A percentile compares a stretch with the other conserved stretches of the same genome.
phyloP scores from a whole-genome alignment of 2,888 invertebrate species.

The Eugnorisma glareosa region DNA sequence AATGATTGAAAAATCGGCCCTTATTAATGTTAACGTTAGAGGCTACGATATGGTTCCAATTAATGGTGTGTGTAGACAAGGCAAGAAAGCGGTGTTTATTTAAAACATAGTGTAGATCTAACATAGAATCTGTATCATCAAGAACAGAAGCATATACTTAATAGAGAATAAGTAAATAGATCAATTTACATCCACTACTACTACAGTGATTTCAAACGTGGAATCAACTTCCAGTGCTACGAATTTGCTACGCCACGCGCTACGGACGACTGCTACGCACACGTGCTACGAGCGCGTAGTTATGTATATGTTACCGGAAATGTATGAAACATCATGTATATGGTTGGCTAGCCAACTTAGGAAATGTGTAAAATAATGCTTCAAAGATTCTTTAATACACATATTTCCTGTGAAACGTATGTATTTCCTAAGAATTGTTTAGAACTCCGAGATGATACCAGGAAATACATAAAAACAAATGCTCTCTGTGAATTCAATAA shows the following conservation, averaged over 20 bases:
- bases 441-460: too few species aligned
- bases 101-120: neutral
- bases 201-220: neutral
- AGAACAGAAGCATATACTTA: neutral
- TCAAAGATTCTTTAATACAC: too few species aligned
- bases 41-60: neutral
- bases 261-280: conserved; percentile 20
- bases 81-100: too few species aligned
- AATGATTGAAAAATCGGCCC: too few species aligned
- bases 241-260: conserved; percentile 20
- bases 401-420: too few species aligned
- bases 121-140: neutral
- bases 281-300: conserved; percentile 24
- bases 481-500: too few species aligned
- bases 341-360: too few species aligned
- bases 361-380: too few species aligned
- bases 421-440: too few species aligned
- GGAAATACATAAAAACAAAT: too few species aligned
- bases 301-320: neutral
- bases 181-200: neutral
- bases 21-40: neutral
- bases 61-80: neutral
- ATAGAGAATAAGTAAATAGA: neutral
- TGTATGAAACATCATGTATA: too few species aligned
- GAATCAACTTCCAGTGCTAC: neutral